Base-by-base conservation (phyloP, 2,797 vertebrate species). In the Cynopterus sphinx region DNA sequence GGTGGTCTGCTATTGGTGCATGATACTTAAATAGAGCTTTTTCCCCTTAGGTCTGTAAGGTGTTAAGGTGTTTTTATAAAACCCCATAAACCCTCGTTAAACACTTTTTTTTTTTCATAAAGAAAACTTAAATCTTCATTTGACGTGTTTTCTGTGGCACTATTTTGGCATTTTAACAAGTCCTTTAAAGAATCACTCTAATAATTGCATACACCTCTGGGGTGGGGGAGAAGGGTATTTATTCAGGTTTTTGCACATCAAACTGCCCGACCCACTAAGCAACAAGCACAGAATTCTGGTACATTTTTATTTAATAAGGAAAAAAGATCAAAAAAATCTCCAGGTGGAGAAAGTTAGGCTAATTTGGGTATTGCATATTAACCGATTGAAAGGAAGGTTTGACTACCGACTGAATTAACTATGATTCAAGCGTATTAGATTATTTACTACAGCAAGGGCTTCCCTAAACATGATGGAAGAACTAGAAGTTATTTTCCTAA, bases 41-140 rank as follows among this genome's bases (percentile, higher is more conserved):
- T 90, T 90, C 96, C 97, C 97, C n/a, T 98, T 98, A 97, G 94
- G 98, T 98, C 98, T 98, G 97, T 97, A 98, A 98, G 96, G 97
- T 98, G 98, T 98, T 98, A 98, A 98, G 97, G 97, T 98, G 98
- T 98, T 98, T 98, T 98, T 98, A 97, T 98, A 98, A 98, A 98
- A 96, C 96, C 97, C 97, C 91, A 97, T 98, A 98, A 98, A 97
- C 97, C 97, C 97, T 98, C 84, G 93, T 98, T 98, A 98, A 98
- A 98, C 98, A 98, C 97, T 97, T 94, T 96, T 97, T 96, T 96
- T 94, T 96, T 97, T 98, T 73, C 85, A 95, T 97, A 98, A 97
- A 97, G 98, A 97, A 97, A 98, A 98, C 98, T 96, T 94, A 98
- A 98, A 98, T 98, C 96, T 96, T 98, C 98, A 97, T 6, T 22